phyloP scores from a whole-genome alignment of 2,888 invertebrate species.

The Melanotus villosus region DNA sequence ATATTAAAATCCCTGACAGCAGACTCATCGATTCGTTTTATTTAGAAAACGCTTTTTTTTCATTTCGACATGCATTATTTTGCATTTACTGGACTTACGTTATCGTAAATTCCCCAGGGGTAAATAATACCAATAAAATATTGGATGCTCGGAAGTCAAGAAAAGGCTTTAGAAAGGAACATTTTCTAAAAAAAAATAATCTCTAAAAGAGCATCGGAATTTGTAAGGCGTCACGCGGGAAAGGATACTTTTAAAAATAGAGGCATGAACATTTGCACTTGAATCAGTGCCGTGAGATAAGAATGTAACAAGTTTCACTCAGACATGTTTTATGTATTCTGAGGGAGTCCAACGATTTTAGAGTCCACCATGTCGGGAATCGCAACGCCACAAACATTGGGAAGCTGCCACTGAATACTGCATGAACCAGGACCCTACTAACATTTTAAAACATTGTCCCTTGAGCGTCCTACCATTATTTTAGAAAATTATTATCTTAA shows the following conservation, averaged over 20 bases:
- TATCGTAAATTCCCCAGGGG: not conserved
- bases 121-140: slow-evolving; percentile 14
- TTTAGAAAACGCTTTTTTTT: not conserved
- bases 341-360: slow-evolving; percentile 36
- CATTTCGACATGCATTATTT: not conserved
- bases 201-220: slow-evolving; percentile 14
- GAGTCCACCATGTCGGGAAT: slow-evolving; percentile 39
- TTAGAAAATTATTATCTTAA: slow-evolving; percentile 34
- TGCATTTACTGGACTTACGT: not conserved
- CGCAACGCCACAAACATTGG: slow-evolving; percentile 41
- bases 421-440: slow-evolving; percentile 42
- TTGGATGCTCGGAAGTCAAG: not conserved
- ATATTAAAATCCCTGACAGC: not conserved
- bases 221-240: slow-evolving; percentile 7
- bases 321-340: slow-evolving; percentile 46
- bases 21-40: not conserved
- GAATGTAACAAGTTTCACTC: slow-evolving; percentile 42
- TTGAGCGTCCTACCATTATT: slow-evolving; percentile 23
- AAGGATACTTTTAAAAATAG: slow-evolving; percentile 11
- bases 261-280: slow-evolving; percentile 32
- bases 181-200: not conserved
- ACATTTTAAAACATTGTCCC: slow-evolving; percentile 45
- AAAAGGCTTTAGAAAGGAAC: not conserved
- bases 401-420: slow-evolving; percentile 42
- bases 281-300: slow-evolving; percentile 41